Conservation (phyloP, 30 jellyfish, hydroid and myxozoan species). For the Mastigias papua region DNA sequence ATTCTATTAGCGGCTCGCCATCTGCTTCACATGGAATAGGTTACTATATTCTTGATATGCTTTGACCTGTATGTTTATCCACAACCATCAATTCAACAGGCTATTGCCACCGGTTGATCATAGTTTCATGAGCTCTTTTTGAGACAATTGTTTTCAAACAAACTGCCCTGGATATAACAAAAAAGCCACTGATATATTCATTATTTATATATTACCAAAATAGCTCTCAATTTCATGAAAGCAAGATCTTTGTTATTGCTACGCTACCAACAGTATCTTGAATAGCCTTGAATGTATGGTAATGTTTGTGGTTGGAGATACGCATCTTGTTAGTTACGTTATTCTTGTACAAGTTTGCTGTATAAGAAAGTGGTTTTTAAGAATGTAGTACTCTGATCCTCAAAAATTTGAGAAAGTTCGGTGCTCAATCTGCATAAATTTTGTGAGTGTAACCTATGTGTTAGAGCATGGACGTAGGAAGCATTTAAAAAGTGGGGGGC, state of each 20-base stretch:
- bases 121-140: background rate
- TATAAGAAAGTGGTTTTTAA: no score
- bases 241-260: background rate
- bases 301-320: no score
- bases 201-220: background rate
- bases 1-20: background rate
- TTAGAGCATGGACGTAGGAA: no score
- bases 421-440: no score
- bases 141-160: background rate
- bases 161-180: background rate
- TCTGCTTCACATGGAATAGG: background rate
- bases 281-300: no score
- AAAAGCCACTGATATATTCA: background rate
- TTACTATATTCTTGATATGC: background rate
- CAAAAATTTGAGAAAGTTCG: no score
- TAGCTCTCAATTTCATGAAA: background rate
- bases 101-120: background rate
- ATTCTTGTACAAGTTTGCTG: no score
- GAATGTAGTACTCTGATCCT: no score
- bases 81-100: background rate
- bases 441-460: no score
- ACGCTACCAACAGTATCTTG: background rate
- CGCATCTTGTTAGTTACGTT: no score
- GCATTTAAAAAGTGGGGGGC: no score
- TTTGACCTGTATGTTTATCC: background rate